Evolutionary conservation across 2,797 vertebrate species (phyloP), one percentile per base, ranked within the genome.

Genomic region (Gila robusta): DNA sequence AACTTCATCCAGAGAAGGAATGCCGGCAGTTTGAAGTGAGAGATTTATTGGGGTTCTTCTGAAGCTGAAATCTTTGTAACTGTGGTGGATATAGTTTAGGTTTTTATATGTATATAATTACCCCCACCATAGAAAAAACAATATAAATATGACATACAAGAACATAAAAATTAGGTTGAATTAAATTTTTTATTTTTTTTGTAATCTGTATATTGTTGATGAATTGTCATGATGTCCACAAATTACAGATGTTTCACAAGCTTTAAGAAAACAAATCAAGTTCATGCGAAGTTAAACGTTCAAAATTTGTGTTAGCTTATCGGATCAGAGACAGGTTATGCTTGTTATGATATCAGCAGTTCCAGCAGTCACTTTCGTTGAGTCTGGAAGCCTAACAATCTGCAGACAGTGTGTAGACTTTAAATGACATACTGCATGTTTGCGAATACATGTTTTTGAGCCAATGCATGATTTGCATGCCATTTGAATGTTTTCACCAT

Each of bases 401-500:
- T 56, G 32, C 23, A 77, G 59, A 84, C 47, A 23, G 16, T 69
- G 35, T 56, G 64, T 56, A 56, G 49, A 69, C 74, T 79, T 84
- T 79, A 77, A 78, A 84, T 69, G 62, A 41, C 82, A 69, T 10
- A n/a, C 21, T 26, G 41, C 44, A 44, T 70, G 5, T 28, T 69
- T 78, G 35, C 8, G 11, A 23, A 69, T 54, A 41, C 35, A 32
- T 28, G 74, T 56, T 69, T 77, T 78, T 2, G n/a, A 56, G 44
- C 59, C 62, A 77, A 9, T 9, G n/a, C 47, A 56, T 19, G 28
- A n/a, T 77, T 85, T 35, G 83, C 47, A 79, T 59, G 83, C 76
- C 49, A 59, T 44, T 19, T 85, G 6, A 84, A 71, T 70, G 49
- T 41, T 70, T 78, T 26, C 16, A 28, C 23, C 10, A 12, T 32